Evolutionary conservation across 1,140 invertebrate genomes (phyloP).

Genomic region (Potamilus streckersoni): DNA sequence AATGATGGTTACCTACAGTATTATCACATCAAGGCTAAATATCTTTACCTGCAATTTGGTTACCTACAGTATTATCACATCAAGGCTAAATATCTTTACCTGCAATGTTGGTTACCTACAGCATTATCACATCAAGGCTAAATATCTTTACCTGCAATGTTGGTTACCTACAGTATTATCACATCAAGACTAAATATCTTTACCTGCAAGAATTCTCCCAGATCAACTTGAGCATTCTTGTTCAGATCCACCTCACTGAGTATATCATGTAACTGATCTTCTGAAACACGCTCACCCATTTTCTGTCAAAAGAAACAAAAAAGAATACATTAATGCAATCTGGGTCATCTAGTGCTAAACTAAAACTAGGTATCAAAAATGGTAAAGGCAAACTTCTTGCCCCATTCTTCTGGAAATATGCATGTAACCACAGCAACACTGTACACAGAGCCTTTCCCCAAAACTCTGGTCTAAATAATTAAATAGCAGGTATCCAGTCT

Average conservation of each 20-base stretch:
- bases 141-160: neutral
- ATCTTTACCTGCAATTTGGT: neutral
- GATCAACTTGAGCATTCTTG: slow-evolving; percentile 98
- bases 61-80: neutral
- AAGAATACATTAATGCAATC: neutral
- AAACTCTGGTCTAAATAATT: no score
- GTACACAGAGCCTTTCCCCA: no score
- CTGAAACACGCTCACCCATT: slow-evolving; percentile 90
- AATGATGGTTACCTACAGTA: neutral
- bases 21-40: neutral
- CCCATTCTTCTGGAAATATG: no score
- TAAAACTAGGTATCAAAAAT: no score
- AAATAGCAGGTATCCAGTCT: no score
- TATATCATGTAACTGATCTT: slow-evolving; percentile 97
- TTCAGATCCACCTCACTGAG: slow-evolving; percentile 98
- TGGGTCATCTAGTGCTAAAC: neutral
- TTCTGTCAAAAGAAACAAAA: slow-evolving; percentile 72
- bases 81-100: neutral
- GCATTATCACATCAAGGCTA: no score
- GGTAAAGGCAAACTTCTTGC: no score
- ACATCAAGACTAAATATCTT: slow-evolving; percentile 5
- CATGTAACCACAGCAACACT: no score
- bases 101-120: neutral
- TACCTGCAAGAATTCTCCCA: slow-evolving; percentile 99
- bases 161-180: neutral